Percentiles rank a stretch among this genome's conserved stretches.
phyloP scores from a whole-genome alignment of 2,113 vertebrate species.

The Sinocyclocheilus anshuiensis region DNA sequence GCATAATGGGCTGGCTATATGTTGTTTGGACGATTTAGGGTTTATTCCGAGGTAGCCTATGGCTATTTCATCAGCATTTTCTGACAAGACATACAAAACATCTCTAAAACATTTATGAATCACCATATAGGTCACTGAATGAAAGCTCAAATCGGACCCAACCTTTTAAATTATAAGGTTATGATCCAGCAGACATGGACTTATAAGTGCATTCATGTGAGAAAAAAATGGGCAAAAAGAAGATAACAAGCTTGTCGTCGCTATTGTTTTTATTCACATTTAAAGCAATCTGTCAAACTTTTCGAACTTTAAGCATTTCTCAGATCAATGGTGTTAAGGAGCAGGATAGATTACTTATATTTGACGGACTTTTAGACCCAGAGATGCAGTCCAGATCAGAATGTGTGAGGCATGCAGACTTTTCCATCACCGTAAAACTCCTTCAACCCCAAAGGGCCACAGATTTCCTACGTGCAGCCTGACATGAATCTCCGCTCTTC shows the following conservation, averaged over 20 bases:
- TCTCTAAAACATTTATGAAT: not conserved
- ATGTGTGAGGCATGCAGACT: not conserved
- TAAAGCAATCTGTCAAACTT: not conserved
- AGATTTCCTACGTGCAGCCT: constrained; percentile 64
- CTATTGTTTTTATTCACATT: too few species aligned
- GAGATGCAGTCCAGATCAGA: constrained; percentile 16
- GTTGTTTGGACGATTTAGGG: too few species aligned
- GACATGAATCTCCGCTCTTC: constrained; percentile 62
- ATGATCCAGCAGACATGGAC: not conserved
- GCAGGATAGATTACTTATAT: not conserved
- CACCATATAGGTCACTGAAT: not conserved
- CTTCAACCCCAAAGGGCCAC: not conserved
- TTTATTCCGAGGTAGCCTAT: too few species aligned
- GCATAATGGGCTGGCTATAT: not conserved
- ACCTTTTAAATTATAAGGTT: not conserved
- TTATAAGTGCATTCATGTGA: not conserved
- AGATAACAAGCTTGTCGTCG: too few species aligned
- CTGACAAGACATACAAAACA: too few species aligned
- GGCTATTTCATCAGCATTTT: too few species aligned
- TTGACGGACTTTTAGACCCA: constrained; percentile 48
- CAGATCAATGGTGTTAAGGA: not conserved
- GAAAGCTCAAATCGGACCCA: not conserved
- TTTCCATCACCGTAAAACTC: constrained; percentile 17
- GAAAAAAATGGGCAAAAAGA: too few species aligned
- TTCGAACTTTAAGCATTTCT: not conserved